These are phyloP conservation scores for Xiphydria camelus DNA, from an alignment of 2,888 invertebrate species.

Conservation along the genomic window DNA sequence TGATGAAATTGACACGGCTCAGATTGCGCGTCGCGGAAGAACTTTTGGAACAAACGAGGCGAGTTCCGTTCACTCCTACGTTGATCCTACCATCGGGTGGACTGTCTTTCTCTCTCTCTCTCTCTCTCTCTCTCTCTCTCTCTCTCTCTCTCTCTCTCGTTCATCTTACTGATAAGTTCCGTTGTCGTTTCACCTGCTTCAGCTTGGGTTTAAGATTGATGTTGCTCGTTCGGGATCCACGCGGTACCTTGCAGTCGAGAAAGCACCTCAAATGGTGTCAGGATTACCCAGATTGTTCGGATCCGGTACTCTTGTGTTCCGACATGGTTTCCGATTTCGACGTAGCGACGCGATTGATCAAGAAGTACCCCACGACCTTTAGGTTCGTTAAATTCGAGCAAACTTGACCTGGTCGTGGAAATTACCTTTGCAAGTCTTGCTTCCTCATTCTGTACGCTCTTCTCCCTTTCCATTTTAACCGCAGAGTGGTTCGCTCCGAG, in stretches of 20 bases:
- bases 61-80: too few species aligned
- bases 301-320: slow-evolving; percentile 74
- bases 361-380: slow-evolving; percentile 73
- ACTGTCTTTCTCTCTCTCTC: too few species aligned
- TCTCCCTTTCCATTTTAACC: too few species aligned
- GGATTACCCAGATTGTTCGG: slow-evolving; percentile 78
- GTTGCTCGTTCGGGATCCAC: slow-evolving; percentile 80
- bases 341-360: slow-evolving; percentile 69
- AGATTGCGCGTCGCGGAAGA: slow-evolving; percentile 73
- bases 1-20: slow-evolving; percentile 83
- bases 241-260: slow-evolving; percentile 84
- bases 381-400: too few species aligned
- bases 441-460: too few species aligned
- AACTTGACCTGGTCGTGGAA: too few species aligned
- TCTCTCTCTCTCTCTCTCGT: too few species aligned
- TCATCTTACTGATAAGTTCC: too few species aligned
- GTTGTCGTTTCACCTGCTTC: slow-evolving; percentile 30
- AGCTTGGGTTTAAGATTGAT: slow-evolving; percentile 77
- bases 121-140: too few species aligned
- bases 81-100: too few species aligned
- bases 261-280: slow-evolving; percentile 81
- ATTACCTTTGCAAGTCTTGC: too few species aligned
- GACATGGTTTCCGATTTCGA: slow-evolving; percentile 84
- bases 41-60: slow-evolving; percentile 71
- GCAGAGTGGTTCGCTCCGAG: slow-evolving; percentile 81